Evolutionary conservation across 2,113 vertebrate species (phyloP), one percentile per base, ranked within the genome.

Genomic region (Charina bottae): DNA sequence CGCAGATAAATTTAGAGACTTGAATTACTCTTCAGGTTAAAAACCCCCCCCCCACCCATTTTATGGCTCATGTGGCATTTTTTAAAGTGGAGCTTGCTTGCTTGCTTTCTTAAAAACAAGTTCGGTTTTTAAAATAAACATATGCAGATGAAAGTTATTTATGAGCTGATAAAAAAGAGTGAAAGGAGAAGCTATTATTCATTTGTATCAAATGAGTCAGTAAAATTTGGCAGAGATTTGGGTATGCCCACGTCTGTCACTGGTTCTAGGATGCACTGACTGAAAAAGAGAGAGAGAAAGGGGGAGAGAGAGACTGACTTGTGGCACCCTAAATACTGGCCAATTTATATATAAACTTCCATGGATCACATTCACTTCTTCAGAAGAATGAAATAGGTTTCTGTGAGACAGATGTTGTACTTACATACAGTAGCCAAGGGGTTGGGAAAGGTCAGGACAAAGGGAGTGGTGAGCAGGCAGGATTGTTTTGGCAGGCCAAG

Each of bases 101-200:
- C n/a, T 93, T 46, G 87, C 15, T 93, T 92, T 88, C 46, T 85
- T 93, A 87, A 93, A 90, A 54, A 33, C 83, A 42, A 42, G 28
- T 90, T 78, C 91, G 90, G 23, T 84, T 78, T 78, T 46, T 72
- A 87, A 62, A 90, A 53, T 87, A 92, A 90, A 95, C 89, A 90
- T 92, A 92, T 92, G 88, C 92, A 88, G 89, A 85, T 89, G 88
- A 93, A 92, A 88, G 37, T 94, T 90, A 93, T 91, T 93, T 83
- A 58, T 6, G 90, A 92, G 85, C 84, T 92, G 92, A 92, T 53
- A 54, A 93, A 95, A 55, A 19, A 83, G 86, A 11, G 37, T 60
- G 59, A 24, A 56, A 88, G 60, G 49, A 93, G 49, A 72, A 55
- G 64, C 60, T 78, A 88, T 56, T 58, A 12, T 53, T 59, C 46